A percentile compares a stretch with the other conserved stretches of the same genome.
phyloP scores from a whole-genome alignment of 2,888 invertebrate genomes.

The Ceramica pisi region DNA sequence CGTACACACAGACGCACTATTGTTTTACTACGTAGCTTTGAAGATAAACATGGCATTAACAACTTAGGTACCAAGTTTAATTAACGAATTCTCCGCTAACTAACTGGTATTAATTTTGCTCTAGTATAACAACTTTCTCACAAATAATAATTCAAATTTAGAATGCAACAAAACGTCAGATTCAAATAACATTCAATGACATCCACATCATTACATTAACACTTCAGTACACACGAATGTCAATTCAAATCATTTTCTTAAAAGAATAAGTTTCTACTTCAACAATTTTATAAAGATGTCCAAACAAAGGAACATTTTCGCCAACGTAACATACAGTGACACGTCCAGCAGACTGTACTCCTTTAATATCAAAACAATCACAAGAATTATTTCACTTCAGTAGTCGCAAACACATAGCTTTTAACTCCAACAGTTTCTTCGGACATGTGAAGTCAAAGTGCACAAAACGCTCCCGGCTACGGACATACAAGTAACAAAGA shows the following conservation, averaged over 20 bases:
- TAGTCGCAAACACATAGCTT: constrained; percentile 25
- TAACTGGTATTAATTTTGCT: too few species aligned
- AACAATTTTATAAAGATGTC: constrained; percentile 22
- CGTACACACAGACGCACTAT: not conserved
- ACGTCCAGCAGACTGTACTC: not conserved
- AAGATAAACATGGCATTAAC: not conserved
- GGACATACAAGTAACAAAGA: constrained; percentile 16
- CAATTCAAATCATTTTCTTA: constrained; percentile 26
- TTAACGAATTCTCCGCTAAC: not conserved
- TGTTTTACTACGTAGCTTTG: constrained; percentile 1
- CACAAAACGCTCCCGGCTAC: constrained; percentile 9
- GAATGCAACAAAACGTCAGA: not conserved
- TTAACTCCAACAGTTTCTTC: constrained; percentile 29
- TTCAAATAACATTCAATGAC: not conserved
- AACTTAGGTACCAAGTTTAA: not conserved
- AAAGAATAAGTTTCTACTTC: constrained; percentile 36
- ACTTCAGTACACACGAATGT: constrained; percentile 16
- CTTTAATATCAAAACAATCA: constrained; percentile 39
- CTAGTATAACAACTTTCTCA: too few species aligned
- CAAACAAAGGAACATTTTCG: constrained; percentile 24
- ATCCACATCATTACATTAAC: constrained; percentile 13
- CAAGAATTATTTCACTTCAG: constrained; percentile 36
- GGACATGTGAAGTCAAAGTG: constrained; percentile 41
- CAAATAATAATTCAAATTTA: not conserved
- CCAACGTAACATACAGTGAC: constrained; percentile 11